phyloP scores from a whole-genome alignment of 2,113 vertebrate species.

The Anguilla rostrata region DNA sequence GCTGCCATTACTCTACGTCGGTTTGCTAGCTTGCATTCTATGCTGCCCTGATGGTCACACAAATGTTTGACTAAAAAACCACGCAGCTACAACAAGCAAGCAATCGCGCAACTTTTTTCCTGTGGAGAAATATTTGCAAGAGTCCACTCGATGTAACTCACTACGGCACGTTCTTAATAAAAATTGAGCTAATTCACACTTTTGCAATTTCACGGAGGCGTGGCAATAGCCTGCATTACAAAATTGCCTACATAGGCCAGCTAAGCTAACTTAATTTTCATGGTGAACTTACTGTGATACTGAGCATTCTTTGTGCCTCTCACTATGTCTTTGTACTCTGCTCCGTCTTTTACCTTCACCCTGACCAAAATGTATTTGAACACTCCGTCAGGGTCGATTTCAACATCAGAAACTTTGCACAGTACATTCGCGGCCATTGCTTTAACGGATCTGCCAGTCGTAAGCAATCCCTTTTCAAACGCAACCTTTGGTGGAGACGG shows the following conservation, averaged over 20 bases:
- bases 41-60: too few species aligned
- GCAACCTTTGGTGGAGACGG: not conserved
- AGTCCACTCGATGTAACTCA: too few species aligned
- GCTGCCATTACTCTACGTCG: too few species aligned
- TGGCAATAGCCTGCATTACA: not conserved
- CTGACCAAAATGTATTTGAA: conserved; percentile 86
- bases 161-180: too few species aligned
- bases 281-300: conserved; percentile 81
- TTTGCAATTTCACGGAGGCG: not conserved
- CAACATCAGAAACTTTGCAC: conserved; percentile 65
- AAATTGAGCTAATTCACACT: too few species aligned
- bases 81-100: too few species aligned
- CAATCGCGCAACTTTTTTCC: too few species aligned
- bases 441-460: not conserved
- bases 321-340: conserved; percentile 74
- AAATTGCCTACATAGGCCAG: not conserved
- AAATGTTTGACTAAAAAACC: too few species aligned
- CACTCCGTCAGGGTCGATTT: conserved; percentile 79
- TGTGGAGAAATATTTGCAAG: too few species aligned
- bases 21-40: too few species aligned
- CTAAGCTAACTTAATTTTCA: not conserved
- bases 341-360: conserved; percentile 70
- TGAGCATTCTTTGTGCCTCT: conserved; percentile 80
- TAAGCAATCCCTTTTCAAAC: not conserved
- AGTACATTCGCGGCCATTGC: conserved; percentile 63